These are phyloP conservation scores for Sphaerophoria rueppellii DNA, from an alignment of 2,888 invertebrate species.

Conservation along the genomic window DNA sequence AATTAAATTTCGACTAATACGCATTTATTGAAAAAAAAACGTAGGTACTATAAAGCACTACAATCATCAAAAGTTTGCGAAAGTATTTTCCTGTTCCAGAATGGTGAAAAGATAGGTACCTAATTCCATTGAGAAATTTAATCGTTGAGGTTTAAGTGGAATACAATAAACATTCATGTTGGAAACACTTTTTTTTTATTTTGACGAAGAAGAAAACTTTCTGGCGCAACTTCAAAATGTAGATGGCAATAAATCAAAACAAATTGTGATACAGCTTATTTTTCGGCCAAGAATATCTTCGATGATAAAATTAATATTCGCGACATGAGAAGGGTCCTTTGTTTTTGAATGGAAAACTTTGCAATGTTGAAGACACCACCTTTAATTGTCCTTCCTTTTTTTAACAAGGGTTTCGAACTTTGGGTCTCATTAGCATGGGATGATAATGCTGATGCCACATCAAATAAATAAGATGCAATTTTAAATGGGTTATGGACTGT, in stretches of 20 bases:
- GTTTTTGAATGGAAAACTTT: neutral
- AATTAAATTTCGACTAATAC: no score
- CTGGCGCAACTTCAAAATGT: neutral
- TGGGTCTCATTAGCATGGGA: neutral
- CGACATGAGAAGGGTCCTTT: constrained; percentile 14
- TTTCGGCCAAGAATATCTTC: neutral
- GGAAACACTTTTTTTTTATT: neutral
- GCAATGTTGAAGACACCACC: neutral
- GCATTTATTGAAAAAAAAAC: neutral
- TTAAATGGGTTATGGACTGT: constrained; percentile 4
- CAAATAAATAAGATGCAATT: neutral
- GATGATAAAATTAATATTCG: constrained; percentile 23
- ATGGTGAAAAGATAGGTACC: neutral
- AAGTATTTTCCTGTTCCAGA: no score
- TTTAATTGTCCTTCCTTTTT: neutral
- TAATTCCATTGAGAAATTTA: constrained; percentile 36
- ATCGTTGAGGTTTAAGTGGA: constrained; percentile 13
- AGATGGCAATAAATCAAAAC: constrained; percentile 14
- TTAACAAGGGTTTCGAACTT: constrained; percentile 6
- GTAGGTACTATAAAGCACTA: no score
- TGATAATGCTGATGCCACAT: constrained; percentile 3
- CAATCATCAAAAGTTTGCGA: no score
- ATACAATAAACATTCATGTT: constrained; percentile 20
- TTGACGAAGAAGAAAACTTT: neutral
- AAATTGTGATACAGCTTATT: constrained; percentile 13